Evolutionary conservation across 2,888 invertebrate species (phyloP).

Genomic region (Limnephilus rhombicus): DNA sequence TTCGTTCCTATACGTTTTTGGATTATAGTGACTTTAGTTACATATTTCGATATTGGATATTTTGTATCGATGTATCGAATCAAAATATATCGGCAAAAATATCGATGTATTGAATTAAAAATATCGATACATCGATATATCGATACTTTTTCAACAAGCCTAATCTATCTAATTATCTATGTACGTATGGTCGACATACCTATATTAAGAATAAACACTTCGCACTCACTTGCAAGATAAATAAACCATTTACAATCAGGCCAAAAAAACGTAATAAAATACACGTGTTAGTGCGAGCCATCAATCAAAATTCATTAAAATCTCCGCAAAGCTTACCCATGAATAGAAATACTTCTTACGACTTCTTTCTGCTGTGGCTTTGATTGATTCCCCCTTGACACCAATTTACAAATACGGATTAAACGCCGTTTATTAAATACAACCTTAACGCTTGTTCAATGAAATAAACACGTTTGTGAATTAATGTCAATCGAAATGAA

Average conservation of each 20-base stretch:
- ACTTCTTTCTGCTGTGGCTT: neutral
- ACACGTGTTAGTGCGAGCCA: neutral
- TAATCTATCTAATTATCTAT: no score
- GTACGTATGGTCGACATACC: no score
- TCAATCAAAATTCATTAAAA: neutral
- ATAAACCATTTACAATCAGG: neutral
- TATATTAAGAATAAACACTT: neutral
- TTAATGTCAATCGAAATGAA: neutral
- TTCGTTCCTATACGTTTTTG: no score
- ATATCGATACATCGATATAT: no score
- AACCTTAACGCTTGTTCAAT: slow-evolving; percentile 29
- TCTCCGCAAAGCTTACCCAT: neutral
- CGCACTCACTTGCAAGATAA: neutral
- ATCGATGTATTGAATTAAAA: no score
- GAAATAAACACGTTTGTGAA: neutral
- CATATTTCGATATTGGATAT: no score
- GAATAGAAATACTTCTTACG: neutral
- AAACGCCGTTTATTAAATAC: neutral
- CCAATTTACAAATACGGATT: slow-evolving; percentile 28
- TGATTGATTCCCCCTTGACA: slow-evolving; percentile 11
- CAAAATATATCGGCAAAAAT: no score
- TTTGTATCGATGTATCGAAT: no score
- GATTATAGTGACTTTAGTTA: no score
- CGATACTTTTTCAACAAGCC: no score
- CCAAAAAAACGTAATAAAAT: neutral